Evolutionary conservation across 1,140 invertebrate genomes (phyloP).

Genomic region (Bombus waltoni): DNA sequence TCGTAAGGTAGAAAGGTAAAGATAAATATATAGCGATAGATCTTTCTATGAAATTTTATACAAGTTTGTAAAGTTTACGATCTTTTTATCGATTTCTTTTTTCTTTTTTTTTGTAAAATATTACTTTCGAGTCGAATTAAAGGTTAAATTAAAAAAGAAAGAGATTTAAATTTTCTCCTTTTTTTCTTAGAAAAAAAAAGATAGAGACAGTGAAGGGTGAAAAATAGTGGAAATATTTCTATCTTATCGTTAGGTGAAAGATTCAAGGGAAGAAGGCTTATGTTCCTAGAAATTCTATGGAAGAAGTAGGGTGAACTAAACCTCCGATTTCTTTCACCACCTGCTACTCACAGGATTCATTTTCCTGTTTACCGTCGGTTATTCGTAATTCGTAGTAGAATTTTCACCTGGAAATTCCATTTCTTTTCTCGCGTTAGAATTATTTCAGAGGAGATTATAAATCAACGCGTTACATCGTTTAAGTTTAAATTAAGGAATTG

Average conservation of each 20-base stretch:
- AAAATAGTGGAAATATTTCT: constrained; percentile 38
- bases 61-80: too few relatives aligned
- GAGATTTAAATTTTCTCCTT: background rate
- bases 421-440: background rate
- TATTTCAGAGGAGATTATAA: background rate
- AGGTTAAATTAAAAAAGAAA: too few relatives aligned
- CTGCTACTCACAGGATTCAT: constrained; percentile 51
- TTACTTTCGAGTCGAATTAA: too few relatives aligned
- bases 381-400: constrained; percentile 18
- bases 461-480: background rate
- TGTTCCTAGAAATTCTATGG: constrained; percentile 33
- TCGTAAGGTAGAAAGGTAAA: background rate
- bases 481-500: too few relatives aligned
- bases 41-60: too few relatives aligned
- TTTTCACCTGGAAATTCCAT: constrained; percentile 30
- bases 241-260: background rate
- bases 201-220: constrained; percentile 7
- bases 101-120: too few relatives aligned
- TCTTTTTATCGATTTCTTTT: too few relatives aligned
- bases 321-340: constrained; percentile 52
- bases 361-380: constrained; percentile 20
- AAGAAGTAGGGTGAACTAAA: constrained; percentile 49
- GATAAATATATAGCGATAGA: too few relatives aligned
- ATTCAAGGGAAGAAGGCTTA: constrained; percentile 37
- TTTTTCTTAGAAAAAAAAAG: background rate